Evolutionary conservation across 2,113 vertebrate genomes (phyloP), one percentile per base, ranked within the genome.

Genomic region (Cercocebus atys): DNA sequence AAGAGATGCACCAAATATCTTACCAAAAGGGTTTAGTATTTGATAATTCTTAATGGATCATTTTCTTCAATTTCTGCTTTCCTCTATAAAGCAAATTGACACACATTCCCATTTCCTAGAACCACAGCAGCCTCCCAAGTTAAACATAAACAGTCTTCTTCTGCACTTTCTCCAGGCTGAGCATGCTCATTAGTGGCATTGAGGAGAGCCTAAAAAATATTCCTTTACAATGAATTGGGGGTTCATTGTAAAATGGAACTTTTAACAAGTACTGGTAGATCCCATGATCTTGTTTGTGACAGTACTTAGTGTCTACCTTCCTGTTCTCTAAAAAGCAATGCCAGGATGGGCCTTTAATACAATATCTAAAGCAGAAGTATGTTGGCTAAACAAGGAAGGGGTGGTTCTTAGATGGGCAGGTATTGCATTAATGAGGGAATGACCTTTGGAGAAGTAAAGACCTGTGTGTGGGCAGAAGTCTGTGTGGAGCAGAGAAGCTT

Each of bases 1-100:
- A 97, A 93, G 57, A 92, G 91, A 97, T 83, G 82, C 61, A 73
- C 55, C 94, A 95, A 96, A 81, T 59, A 57, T 66, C 80, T 86
- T 79, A 94, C 59, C 50, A 18, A 94, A 68, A 75, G 59, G 14
- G 4, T 59, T 91, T 93, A 79, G 52, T 73, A 52, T 91, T 76
- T 95, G 47, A 82, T 64, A 13, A 52, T 94, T 93, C 43, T 85
- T 86, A 83, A 47, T 55, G 70, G 27, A 25, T 81, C 75, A 70
- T 30, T 95, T 75, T 92, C 85, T 90, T 84, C 16, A 30, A 10
- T 14, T 78, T 27, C 72, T 81, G 23, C 52, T 95, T 78, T 85
- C 66, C 75, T 66, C 88, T 94, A 1, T 76, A 59, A 97, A 96
- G 78, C 40, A 90, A 82, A 85, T 73, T 90, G 75, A 72, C 40